Conservation (phyloP, 2,888 invertebrate species). For the Bugulina stolonifera region DNA sequence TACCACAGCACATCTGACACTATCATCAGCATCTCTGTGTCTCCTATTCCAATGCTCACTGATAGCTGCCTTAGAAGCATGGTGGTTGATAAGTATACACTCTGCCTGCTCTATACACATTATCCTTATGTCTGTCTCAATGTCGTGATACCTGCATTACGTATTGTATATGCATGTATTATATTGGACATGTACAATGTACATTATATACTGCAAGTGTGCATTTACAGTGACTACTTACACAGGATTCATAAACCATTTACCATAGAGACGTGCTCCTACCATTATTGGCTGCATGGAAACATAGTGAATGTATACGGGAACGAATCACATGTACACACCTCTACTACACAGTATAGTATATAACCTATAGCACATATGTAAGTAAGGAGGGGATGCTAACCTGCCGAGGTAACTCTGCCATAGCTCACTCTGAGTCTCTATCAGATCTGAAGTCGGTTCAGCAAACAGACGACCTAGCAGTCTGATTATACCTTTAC, state of each 20-base stretch:
- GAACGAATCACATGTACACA: too few species aligned
- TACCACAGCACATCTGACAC: constrained; percentile 14
- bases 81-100: constrained; percentile 91
- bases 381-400: too few species aligned
- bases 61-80: constrained; percentile 80
- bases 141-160: constrained; percentile 91
- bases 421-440: constrained; percentile 81
- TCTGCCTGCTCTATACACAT: constrained; percentile 96
- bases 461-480: constrained; percentile 95
- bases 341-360: too few species aligned
- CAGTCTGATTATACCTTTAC: constrained; percentile 69
- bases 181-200: too few species aligned
- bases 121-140: constrained; percentile 81
- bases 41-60: constrained; percentile 44
- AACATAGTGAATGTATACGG: too few species aligned
- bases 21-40: constrained; percentile 3
- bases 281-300: too few species aligned
- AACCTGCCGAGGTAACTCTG: constrained; percentile 78
- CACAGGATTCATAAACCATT: too few species aligned
- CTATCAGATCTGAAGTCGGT: constrained; percentile 79
- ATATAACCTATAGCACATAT: too few species aligned
- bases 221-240: too few species aligned
- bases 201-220: too few species aligned
- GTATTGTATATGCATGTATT: too few species aligned
- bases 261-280: too few species aligned